These are phyloP conservation scores for Panonychus citri DNA, from an alignment of 1,140 invertebrate species.

Conservation along the genomic window DNA sequence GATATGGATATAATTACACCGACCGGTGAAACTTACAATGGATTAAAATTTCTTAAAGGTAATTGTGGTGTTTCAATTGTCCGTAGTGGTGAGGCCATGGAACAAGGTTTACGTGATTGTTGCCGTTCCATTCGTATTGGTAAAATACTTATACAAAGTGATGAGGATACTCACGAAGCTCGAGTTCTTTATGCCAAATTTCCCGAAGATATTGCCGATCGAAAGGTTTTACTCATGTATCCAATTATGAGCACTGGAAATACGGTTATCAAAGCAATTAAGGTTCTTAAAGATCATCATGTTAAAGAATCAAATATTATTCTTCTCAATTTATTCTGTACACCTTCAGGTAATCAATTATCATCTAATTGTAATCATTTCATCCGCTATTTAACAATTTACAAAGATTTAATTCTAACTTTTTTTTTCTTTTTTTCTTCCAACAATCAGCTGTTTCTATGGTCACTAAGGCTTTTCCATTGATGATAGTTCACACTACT, in stretches of 20 bases:
- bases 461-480: slow-evolving; percentile 61
- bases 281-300: slow-evolving; percentile 72
- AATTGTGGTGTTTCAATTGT: slow-evolving; percentile 98
- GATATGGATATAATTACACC: slow-evolving; percentile 73
- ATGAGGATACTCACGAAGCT: slow-evolving; percentile 84
- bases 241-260: slow-evolving; percentile 95
- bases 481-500: slow-evolving; percentile 80
- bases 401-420: not conserved
- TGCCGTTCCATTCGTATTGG: slow-evolving; percentile 91
- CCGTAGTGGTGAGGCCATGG: slow-evolving; percentile 83
- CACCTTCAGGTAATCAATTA: slow-evolving; percentile 47
- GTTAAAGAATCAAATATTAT: slow-evolving; percentile 83
- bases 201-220: slow-evolving; percentile 68
- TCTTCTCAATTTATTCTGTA: slow-evolving; percentile 85
- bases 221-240: slow-evolving; percentile 88
- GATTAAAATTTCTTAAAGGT: slow-evolving; percentile 75
- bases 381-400: not conserved
- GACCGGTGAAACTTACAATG: slow-evolving; percentile 59
- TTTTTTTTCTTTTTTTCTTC: slow-evolving; percentile 4
- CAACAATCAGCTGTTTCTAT: slow-evolving; percentile 44
- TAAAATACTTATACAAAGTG: slow-evolving; percentile 91
- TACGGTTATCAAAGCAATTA: slow-evolving; percentile 76
- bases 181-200: slow-evolving; percentile 87
- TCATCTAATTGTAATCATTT: slow-evolving; percentile 9
- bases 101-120: slow-evolving; percentile 80